These are phyloP conservation scores for Rotaria socialis DNA, from an alignment of 2,888 invertebrate species.

Conservation along the genomic window DNA sequence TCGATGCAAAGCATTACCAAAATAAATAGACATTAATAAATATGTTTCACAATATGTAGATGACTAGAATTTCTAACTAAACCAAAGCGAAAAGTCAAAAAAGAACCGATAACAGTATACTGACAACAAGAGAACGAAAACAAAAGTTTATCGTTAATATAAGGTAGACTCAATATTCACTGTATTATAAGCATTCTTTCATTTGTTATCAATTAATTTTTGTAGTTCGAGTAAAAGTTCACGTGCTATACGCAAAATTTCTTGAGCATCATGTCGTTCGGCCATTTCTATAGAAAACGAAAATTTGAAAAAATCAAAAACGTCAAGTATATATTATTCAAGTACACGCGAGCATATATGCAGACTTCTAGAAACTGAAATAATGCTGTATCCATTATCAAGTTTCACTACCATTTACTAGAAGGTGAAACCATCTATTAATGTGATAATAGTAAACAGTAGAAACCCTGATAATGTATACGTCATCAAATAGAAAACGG, in stretches of 20 bases:
- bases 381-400: too few relatives aligned
- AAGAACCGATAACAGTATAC: neutral
- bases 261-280: conserved; percentile 80
- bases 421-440: too few relatives aligned
- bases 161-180: neutral
- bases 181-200: neutral
- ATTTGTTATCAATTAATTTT: conserved; percentile 84
- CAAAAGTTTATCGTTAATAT: neutral
- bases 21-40: neutral
- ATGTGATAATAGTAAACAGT: too few relatives aligned
- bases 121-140: neutral
- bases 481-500: too few relatives aligned
- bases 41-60: neutral
- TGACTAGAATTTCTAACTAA: neutral
- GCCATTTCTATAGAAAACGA: conserved; percentile 78
- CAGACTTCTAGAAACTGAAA: too few relatives aligned
- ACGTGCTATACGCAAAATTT: conserved; percentile 75
- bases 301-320: neutral
- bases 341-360: too few relatives aligned
- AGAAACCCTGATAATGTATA: too few relatives aligned
- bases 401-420: too few relatives aligned
- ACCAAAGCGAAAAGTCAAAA: neutral
- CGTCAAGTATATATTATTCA: neutral
- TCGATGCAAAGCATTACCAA: neutral
- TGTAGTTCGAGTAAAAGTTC: conserved; percentile 82